Conservation (phyloP, 1,140 invertebrate species). For the Lordiphosa mommai region DNA sequence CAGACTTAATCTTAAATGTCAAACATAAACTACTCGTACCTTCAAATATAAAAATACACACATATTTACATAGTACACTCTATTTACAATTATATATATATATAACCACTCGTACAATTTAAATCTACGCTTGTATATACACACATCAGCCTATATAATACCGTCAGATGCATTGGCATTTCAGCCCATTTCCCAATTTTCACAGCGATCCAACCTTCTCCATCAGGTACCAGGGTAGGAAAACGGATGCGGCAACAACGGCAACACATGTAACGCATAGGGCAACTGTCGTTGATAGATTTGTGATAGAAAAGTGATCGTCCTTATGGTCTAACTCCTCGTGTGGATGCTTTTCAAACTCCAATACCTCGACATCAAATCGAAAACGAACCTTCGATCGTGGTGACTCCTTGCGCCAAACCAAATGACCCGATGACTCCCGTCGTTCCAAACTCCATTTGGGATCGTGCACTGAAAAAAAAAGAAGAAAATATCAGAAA, state of each 20-base stretch:
- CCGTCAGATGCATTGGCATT: slow-evolving; percentile 22
- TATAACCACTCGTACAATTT: slow-evolving; percentile 7
- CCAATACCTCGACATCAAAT: slow-evolving; percentile 80
- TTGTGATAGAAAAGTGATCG: slow-evolving; percentile 53
- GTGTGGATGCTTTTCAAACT: slow-evolving; percentile 79
- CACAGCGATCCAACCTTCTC: slow-evolving; percentile 57
- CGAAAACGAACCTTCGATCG: slow-evolving; percentile 80
- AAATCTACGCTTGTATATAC: slow-evolving; percentile 51
- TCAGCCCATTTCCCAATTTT: neutral
- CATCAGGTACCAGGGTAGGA: slow-evolving; percentile 81
- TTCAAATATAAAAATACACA: neutral
- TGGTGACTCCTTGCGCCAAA: slow-evolving; percentile 80
- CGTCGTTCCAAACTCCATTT: slow-evolving; percentile 81
- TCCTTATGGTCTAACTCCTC: slow-evolving; percentile 64
- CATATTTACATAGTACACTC: slow-evolving; percentile 51
- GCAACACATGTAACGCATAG: slow-evolving; percentile 79
- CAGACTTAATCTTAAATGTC: too few relatives aligned
- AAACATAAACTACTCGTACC: too few relatives aligned
- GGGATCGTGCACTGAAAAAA: slow-evolving; percentile 76
- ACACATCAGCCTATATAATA: slow-evolving; percentile 62
- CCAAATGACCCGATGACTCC: slow-evolving; percentile 79
- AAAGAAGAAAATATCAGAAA: too few relatives aligned
- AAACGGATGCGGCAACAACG: slow-evolving; percentile 80
- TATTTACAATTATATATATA: slow-evolving; percentile 51
- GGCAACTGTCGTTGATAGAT: slow-evolving; percentile 58